Evolutionary conservation across 2,113 vertebrate species (phyloP), one percentile per base, ranked within the genome.

Genomic region (Pipra filicauda): DNA sequence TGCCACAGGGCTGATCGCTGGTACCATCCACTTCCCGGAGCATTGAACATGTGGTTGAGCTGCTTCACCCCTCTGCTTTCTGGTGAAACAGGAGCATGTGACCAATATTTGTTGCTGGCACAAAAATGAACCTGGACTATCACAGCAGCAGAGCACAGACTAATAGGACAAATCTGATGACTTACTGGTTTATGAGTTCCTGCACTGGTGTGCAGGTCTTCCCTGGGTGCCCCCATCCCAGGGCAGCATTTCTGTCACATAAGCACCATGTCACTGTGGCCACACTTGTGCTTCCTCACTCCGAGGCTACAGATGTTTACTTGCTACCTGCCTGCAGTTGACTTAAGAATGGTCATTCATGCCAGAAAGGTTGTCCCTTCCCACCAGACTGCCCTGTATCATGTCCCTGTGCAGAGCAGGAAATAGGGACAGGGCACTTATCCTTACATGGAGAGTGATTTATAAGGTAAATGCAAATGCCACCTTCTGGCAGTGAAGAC

Each of bases 1-100:
- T 8, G 44, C 52, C 0, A 0, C 49, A 15, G 62, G 87, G 71
- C 58, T 83, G 84, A 7, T 39, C 1, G 0, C 22, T 3, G 70
- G 61, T 39, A 48, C 57, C 86, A 55, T 75, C 71, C 2, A 1
- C 44, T 41, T 77, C 70, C 70, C 33, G 9, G 28, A 16, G 9
- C 58, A 19, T 2, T 4, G 13, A 48, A 13, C 10, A 0, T 5
- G n/a, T 27, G n/a, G 37, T 41, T 18, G 28, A 31, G 37, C 57
- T 59, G 9, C 76, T 70, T 14, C 8, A 79, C 9, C 27, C 5
- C 14, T 62, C 59, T 37, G 48, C 61, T 66, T 83, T 73, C 77
- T 44, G 33, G 51, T 41, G 37, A 30, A 44, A 55, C 51, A 67
- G 35, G 49, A 84, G 31, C 37, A 33, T 16, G 19, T 44, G 55